Base-by-base conservation (phyloP, 2,797 vertebrate species). In the Ctenopoma kingsleyae region DNA sequence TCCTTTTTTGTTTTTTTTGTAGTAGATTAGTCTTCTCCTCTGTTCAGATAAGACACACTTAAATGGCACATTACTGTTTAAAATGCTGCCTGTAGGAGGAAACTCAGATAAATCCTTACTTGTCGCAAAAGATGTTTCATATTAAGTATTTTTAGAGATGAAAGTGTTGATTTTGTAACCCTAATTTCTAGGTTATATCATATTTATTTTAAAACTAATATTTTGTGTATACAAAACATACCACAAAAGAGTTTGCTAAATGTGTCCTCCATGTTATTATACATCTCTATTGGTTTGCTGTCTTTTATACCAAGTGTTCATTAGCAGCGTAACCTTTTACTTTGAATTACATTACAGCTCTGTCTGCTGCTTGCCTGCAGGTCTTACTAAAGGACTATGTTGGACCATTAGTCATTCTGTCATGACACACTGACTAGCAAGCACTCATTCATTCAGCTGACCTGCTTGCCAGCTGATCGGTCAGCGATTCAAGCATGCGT, bases 241-340 rank as follows among this genome's bases (percentile, higher is more conserved):
- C 16, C 5, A 17, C 2, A 6, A 3, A 49, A 56, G 38, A 15
- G 25, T 27, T 70, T 25, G 23, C 23, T 19, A 3, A 8, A 3
- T 0, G 6, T 32, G 64, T 52, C 4, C 15, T 51, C 55, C 20
- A 38, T 54, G 2, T 44, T 38, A 1, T 38, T 47, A 30, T 40
- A 11, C 4, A 30, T 71, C 40, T 74, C 58, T 11, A 2, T 66
- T 25, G 51, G 17, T 74, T 47, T 27, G 19, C 56, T 53, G 53
- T 69, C 50, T 23, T 58, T 65, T 46, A 53, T 60, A 32, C 55
- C 25, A 47, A 63, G 10, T 58, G 49, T 65, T 84, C 56, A 81
- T 87, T 77, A 78, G 56, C 67, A 19, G 40, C 1, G 4, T 74
- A 79, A 83, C 78, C 81, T 85, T 87, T 88, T 70, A 59, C 68